Conservation (phyloP, 1,140 invertebrate genomes). For the Caenorhabditis latens region DNA sequence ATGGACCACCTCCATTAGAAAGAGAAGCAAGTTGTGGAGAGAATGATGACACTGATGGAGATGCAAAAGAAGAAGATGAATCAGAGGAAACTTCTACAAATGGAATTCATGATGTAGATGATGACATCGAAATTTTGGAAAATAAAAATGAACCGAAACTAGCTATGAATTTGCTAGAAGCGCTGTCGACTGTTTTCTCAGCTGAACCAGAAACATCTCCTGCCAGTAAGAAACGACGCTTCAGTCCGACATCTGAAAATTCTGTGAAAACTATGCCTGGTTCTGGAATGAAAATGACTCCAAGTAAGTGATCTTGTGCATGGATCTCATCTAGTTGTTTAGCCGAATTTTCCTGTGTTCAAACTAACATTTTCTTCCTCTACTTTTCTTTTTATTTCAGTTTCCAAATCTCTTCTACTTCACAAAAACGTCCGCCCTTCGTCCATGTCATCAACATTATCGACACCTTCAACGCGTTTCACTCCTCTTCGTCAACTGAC, state of each 20-base stretch:
- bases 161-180: not conserved
- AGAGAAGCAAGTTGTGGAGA: slow-evolving; percentile 38
- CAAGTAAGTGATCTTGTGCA: no score
- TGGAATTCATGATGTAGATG: not conserved
- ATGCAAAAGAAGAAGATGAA: not conserved
- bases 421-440: not conserved
- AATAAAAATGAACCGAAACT: no score
- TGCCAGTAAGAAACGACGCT: not conserved
- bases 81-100: not conserved
- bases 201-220: not conserved
- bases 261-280: not conserved
- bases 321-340: no score
- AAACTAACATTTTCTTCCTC: not conserved
- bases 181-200: not conserved
- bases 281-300: not conserved
- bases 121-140: not conserved
- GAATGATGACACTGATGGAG: slow-evolving; percentile 12
- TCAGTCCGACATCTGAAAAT: not conserved
- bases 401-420: not conserved
- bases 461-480: not conserved
- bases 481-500: not conserved
- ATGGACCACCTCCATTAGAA: slow-evolving; percentile 33
- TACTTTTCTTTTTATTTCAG: not conserved
- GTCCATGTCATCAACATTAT: not conserved
- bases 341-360: no score